Percentiles rank a stretch among this genome's conserved stretches.
Conservation (phyloP, 2,797 vertebrate genomes). For the Anguilla obscura region DNA sequence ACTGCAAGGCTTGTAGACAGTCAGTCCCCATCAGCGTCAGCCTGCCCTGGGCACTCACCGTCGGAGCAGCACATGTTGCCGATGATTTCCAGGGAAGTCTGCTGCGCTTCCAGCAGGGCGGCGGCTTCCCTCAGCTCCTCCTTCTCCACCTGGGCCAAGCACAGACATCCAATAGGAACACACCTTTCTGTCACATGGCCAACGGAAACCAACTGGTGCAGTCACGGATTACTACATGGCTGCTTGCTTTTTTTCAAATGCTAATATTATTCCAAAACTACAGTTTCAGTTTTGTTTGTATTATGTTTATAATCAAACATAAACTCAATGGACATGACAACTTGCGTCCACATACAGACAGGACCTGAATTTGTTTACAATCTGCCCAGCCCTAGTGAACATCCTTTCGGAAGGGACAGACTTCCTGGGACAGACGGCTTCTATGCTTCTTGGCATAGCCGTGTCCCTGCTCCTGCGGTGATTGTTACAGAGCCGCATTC, state of each 20-base stretch:
- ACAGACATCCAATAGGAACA: neutral
- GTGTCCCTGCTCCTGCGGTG: too few relatives aligned
- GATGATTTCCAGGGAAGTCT: conserved; percentile 93
- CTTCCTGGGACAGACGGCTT: too few relatives aligned
- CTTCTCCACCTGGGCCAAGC: conserved; percentile 71
- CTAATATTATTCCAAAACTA: neutral
- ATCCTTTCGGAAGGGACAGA: too few relatives aligned
- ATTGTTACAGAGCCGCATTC: too few relatives aligned
- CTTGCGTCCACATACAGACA: too few relatives aligned
- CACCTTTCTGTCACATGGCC: neutral
- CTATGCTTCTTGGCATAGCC: too few relatives aligned
- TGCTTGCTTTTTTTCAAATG: neutral
- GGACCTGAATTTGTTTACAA: too few relatives aligned
- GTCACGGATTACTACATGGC: neutral
- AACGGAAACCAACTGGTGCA: neutral
- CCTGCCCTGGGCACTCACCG: conserved; percentile 73
- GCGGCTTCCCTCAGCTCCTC: conserved; percentile 84
- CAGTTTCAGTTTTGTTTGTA: too few relatives aligned
- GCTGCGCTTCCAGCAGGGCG: conserved; percentile 89
- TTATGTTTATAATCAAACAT: too few relatives aligned
- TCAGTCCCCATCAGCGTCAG: neutral
- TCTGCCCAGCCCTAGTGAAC: too few relatives aligned
- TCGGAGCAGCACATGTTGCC: conserved; percentile 98
- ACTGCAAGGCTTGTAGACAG: neutral
- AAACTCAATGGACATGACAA: too few relatives aligned